A percentile compares a stretch with the other conserved stretches of the same genome.
Evolutionary conservation across 2,113 vertebrate species (phyloP).

Genomic region (Pagrus major): DNA sequence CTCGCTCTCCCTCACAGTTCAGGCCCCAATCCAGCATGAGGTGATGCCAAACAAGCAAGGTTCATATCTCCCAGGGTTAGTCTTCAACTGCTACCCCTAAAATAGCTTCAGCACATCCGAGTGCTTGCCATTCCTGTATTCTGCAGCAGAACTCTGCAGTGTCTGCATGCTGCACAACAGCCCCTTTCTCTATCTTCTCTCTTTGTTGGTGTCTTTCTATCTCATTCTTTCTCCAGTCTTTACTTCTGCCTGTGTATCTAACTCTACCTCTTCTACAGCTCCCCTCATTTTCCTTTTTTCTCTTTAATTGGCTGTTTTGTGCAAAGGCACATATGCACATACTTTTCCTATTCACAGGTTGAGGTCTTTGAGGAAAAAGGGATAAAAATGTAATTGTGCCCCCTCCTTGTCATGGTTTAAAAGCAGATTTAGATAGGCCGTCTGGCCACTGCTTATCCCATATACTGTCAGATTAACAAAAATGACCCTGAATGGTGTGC

Average conservation of each 20-base stretch:
- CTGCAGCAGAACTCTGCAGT: constrained; percentile 62
- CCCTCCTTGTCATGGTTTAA: constrained; percentile 8
- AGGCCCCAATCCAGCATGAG: constrained; percentile 43
- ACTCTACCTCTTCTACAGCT: background rate
- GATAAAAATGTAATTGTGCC: constrained; percentile 6
- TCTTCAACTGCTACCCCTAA: constrained; percentile 41
- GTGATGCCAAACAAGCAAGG: constrained; percentile 50
- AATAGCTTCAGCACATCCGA: constrained; percentile 49
- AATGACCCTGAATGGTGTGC: background rate
- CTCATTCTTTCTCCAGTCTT: background rate
- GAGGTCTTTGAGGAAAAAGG: constrained; percentile 5
- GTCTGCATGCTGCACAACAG: constrained; percentile 28
- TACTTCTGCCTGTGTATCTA: background rate
- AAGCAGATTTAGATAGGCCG: constrained; percentile 47
- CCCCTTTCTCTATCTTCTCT: background rate
- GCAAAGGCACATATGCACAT: background rate
- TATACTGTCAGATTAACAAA: constrained; percentile 24
- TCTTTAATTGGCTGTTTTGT: background rate
- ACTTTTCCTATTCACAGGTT: constrained; percentile 1
- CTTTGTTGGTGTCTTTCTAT: background rate
- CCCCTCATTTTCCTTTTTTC: background rate
- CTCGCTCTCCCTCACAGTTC: constrained; percentile 3
- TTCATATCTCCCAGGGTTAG: constrained; percentile 59
- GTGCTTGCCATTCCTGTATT: constrained; percentile 19
- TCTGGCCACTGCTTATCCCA: constrained; percentile 39